Evolutionary conservation across 2,888 invertebrate species (phyloP).

Genomic region (Baccha elongata): DNA sequence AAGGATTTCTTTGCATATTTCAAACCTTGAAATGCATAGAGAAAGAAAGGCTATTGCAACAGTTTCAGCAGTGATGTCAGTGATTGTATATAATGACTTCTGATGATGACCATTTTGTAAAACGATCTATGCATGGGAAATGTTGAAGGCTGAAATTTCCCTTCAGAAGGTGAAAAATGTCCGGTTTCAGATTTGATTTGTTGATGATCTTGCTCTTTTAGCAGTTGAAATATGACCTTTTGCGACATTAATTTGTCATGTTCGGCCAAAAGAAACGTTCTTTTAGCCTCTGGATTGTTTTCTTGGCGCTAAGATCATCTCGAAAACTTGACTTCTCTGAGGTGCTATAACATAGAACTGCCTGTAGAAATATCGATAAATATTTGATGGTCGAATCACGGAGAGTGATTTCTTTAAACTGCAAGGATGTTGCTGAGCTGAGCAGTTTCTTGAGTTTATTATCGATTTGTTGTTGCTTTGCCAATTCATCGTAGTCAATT

Average conservation of each 20-base stretch:
- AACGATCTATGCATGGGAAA: neutral
- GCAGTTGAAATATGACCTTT: conserved; percentile 1
- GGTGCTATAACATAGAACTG: neutral
- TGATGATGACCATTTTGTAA: neutral
- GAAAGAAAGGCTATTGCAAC: neutral
- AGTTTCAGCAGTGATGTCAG: neutral
- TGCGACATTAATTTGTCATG: neutral
- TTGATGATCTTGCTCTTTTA: neutral
- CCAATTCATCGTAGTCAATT: too few relatives aligned
- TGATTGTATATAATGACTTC: too few relatives aligned
- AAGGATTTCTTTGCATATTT: neutral
- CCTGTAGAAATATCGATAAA: conserved; percentile 1
- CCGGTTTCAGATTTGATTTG: neutral
- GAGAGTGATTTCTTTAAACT: too few relatives aligned
- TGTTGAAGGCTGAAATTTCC: neutral
- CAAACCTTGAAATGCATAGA: neutral
- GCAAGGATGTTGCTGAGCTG: too few relatives aligned
- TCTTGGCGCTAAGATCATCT: too few relatives aligned
- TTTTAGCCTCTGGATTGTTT: too few relatives aligned
- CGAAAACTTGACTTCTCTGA: neutral
- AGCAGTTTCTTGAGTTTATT: too few relatives aligned
- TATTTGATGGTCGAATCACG: too few relatives aligned
- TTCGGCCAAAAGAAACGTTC: neutral
- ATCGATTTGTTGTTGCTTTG: too few relatives aligned
- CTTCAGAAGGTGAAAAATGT: neutral